phyloP scores from a whole-genome alignment of 2,113 vertebrate genomes.

The Hirundichthys speculiger region DNA sequence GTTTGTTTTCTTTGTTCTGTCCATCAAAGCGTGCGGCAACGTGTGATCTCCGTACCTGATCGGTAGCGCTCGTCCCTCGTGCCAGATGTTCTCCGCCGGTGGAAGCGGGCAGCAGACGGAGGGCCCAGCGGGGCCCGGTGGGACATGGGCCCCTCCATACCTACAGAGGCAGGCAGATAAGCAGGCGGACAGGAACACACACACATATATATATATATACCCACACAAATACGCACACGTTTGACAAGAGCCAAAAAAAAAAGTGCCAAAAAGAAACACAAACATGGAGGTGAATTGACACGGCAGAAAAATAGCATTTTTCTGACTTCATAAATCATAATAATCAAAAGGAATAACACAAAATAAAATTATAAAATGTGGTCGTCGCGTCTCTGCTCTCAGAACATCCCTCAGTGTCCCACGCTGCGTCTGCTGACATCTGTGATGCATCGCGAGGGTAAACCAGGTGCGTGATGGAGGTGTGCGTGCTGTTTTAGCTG shows the following conservation, averaged over 20 bases:
- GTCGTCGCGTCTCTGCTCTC: not conserved
- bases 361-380: slow-evolving; percentile 31
- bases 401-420: slow-evolving; percentile 25
- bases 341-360: slow-evolving; percentile 13
- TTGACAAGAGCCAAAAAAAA: slow-evolving; percentile 49
- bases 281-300: slow-evolving; percentile 69
- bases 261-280: slow-evolving; percentile 37
- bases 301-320: slow-evolving; percentile 59
- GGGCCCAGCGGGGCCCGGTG: slow-evolving; percentile 92
- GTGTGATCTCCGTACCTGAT: slow-evolving; percentile 82
- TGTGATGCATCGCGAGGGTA: slow-evolving; percentile 1
- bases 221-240: slow-evolving; percentile 23
- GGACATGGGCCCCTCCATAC: slow-evolving; percentile 93
- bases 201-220: slow-evolving; percentile 27
- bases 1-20: no score
- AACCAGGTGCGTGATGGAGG: no score
- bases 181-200: slow-evolving; percentile 32
- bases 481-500: slow-evolving; percentile 21
- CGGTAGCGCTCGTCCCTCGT: slow-evolving; percentile 97
- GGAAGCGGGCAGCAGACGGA: slow-evolving; percentile 92
- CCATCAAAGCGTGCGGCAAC: not conserved
- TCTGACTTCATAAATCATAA: slow-evolving; percentile 56
- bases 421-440: not conserved
- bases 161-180: slow-evolving; percentile 76
- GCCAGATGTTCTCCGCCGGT: slow-evolving; percentile 95